phyloP scores from a whole-genome alignment of 2,113 vertebrate species.

The Paracanthobrama guichenoti region DNA sequence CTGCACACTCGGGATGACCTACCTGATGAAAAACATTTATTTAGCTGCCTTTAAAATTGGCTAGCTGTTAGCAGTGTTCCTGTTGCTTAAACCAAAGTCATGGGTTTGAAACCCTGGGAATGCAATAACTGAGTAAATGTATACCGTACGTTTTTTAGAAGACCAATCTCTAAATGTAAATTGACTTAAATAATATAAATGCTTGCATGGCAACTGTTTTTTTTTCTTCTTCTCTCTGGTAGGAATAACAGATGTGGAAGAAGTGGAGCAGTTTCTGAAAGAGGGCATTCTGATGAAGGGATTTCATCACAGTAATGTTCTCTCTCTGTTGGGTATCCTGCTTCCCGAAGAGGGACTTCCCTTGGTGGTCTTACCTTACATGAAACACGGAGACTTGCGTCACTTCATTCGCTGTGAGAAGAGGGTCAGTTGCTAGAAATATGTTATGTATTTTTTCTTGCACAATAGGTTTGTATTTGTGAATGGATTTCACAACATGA shows the following conservation, averaged over 20 bases:
- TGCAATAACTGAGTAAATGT: background rate
- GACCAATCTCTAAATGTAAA: background rate
- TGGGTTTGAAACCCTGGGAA: background rate
- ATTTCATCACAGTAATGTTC: conserved; percentile 88
- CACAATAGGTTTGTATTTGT: background rate
- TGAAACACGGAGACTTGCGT: conserved; percentile 92
- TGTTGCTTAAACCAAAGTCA: background rate
- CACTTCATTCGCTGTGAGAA: conserved; percentile 88
- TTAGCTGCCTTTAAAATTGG: background rate
- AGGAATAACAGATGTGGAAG: conserved; percentile 91
- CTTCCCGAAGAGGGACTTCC: conserved; percentile 88
- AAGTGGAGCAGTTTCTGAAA: conserved; percentile 92
- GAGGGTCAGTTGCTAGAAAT: conserved; percentile 72
- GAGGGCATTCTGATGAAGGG: conserved; percentile 96
- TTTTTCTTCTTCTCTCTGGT: background rate
- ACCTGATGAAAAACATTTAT: background rate
- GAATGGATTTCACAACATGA: conserved; percentile 2
- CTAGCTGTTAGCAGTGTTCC: background rate
- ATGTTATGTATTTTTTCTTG: background rate
- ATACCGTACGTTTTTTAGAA: background rate
- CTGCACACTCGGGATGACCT: background rate
- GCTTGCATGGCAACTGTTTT: background rate
- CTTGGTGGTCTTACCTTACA: conserved; percentile 89
- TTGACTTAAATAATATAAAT: background rate
- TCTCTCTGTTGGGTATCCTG: conserved; percentile 88